These are phyloP conservation scores for Sclerurus mexicanus DNA, from an alignment of 2,113 vertebrate genomes.

Conservation along the genomic window DNA sequence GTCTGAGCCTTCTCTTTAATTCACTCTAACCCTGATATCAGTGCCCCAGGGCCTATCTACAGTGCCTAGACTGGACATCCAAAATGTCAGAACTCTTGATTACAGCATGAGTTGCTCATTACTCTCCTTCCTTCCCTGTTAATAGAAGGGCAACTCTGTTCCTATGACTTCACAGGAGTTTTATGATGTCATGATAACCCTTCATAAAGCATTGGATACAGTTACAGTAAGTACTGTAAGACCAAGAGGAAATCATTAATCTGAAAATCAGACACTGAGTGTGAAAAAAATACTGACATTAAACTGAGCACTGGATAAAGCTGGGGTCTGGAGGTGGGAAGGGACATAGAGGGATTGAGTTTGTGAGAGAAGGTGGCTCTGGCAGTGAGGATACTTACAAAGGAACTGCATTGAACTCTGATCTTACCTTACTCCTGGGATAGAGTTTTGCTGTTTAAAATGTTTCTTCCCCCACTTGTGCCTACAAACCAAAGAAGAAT, in stretches of 20 bases:
- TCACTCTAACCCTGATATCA: background rate
- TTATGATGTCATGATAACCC: background rate
- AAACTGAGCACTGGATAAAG: background rate
- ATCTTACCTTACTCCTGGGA: background rate
- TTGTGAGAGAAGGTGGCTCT: background rate
- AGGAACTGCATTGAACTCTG: background rate
- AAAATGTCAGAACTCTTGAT: background rate
- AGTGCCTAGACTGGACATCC: background rate
- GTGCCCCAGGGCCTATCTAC: background rate
- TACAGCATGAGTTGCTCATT: background rate
- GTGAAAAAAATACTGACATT: background rate
- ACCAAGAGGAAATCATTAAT: background rate
- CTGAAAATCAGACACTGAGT: background rate
- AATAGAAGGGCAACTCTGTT: background rate
- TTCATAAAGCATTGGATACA: background rate
- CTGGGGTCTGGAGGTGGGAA: accelerated
- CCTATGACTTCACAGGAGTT: background rate
- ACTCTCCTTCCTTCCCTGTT: background rate
- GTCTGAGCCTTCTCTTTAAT: background rate
- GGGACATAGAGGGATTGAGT: accelerated
- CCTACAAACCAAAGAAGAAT: background rate
- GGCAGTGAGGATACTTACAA: background rate
- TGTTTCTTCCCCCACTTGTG: background rate
- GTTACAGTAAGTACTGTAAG: background rate
- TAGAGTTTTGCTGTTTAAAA: background rate